Conservation (phyloP, 2,797 vertebrate genomes). For the Aeoliscus strigatus region DNA sequence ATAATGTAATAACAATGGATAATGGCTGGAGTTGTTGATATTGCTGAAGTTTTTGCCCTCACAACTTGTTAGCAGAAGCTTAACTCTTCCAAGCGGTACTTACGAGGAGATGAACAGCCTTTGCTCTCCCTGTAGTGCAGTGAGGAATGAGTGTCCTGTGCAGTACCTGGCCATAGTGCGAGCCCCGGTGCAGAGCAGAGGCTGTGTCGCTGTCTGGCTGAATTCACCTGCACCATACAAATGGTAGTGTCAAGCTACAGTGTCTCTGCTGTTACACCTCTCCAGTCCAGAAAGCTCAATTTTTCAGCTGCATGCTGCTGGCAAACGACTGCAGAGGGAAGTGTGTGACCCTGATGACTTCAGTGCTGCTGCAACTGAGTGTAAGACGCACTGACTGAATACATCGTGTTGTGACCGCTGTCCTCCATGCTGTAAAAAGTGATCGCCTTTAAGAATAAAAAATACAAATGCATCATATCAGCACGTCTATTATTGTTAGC, state of each 20-base stretch:
- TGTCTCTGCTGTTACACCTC: slow-evolving; percentile 70
- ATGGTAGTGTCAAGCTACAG: slow-evolving; percentile 74
- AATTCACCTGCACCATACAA: slow-evolving; percentile 75
- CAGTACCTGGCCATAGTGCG: slow-evolving; percentile 57
- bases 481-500: too few species aligned
- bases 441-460: slow-evolving; percentile 29
- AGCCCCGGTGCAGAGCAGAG: slow-evolving; percentile 53
- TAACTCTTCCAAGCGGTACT: slow-evolving; percentile 2
- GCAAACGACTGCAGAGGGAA: slow-evolving; percentile 60
- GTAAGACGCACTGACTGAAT: slow-evolving; percentile 66
- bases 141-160: slow-evolving; percentile 63
- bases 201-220: slow-evolving; percentile 65
- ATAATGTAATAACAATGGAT: too few species aligned
- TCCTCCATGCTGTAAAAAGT: too few species aligned
- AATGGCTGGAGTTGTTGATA: too few species aligned
- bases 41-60: too few species aligned
- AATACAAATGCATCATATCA: slow-evolving; percentile 9
- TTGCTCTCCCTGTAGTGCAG: slow-evolving; percentile 14
- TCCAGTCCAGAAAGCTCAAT: slow-evolving; percentile 64
- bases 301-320: slow-evolving; percentile 67
- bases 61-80: too few species aligned
- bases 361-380: slow-evolving; percentile 59
- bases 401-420: slow-evolving; percentile 44
- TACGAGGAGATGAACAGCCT: slow-evolving; percentile 10
- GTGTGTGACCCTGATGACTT: slow-evolving; percentile 67